phyloP scores from a whole-genome alignment of 1,140 invertebrate species.

The Halotydeus destructor region DNA sequence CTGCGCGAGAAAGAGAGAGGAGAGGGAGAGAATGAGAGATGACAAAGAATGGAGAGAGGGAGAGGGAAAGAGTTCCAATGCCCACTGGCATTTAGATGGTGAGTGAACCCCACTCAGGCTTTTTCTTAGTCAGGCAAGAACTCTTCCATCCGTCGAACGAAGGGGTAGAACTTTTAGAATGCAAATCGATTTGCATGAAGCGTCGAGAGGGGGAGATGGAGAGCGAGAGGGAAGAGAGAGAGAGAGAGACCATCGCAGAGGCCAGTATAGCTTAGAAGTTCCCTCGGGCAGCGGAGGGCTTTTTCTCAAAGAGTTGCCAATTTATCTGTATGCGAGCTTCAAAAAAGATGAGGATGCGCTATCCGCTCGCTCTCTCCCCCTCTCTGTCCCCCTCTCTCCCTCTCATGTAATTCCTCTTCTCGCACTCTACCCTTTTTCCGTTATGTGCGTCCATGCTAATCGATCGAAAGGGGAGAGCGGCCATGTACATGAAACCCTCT shows the following conservation, averaged over 20 bases:
- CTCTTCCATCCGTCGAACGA: not conserved
- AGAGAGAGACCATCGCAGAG: not conserved
- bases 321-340: not conserved
- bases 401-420: too few species aligned
- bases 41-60: conserved; percentile 8
- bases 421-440: too few species aligned
- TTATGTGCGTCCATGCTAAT: not conserved
- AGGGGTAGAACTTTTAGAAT: not conserved
- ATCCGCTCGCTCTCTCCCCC: too few species aligned
- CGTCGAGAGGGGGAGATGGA: not conserved
- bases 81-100: not conserved
- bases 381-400: too few species aligned
- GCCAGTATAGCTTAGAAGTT: not conserved
- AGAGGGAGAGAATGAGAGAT: conserved; percentile 8
- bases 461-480: not conserved
- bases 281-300: not conserved
- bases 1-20: conserved; percentile 3
- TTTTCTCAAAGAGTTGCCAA: not conserved
- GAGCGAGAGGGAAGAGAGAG: not conserved
- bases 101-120: not conserved
- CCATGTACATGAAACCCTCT: not conserved
- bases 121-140: not conserved
- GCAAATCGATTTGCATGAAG: not conserved
- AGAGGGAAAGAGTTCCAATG: not conserved
- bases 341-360: not conserved